Base-by-base conservation (phyloP, 2,113 vertebrate genomes). In the Willisornis vidua region DNA sequence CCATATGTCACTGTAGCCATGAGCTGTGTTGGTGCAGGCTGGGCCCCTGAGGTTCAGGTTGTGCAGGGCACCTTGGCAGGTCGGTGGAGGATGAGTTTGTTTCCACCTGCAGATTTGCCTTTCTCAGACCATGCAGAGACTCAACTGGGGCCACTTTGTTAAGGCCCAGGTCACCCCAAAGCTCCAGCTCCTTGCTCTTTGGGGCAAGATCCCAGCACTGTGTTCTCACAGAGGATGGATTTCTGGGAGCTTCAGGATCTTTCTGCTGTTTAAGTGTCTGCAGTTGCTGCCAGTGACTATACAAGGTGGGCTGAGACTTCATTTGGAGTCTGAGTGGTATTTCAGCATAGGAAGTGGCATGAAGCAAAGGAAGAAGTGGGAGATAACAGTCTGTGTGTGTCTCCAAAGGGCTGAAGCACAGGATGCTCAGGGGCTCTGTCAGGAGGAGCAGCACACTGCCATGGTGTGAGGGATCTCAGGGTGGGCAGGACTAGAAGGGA, bases 81-180 rank as follows among this genome's bases (percentile, higher is more conserved):
- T n/a, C 15, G 6, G 33, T 18, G 35, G 14, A 45, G 46, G 68
- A n/a, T 0, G 4, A 41, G 5, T 14, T 23, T 13, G 0, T 71
- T 65, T 28, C 57, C 43, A 6, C 9, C 29, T n/a, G 33, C 66
- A 57, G 17, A 28, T 52, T 62, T 73, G 37, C 43, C 65, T 57
- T 57, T 67, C 71, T 85, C 70, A 71, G 63, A n/a, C 41, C 10
- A 3, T 5, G 12, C 18, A 25, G 12, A 77, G 66, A 29, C 67
- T 63, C 45, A 24, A 14, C 33, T 61, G 35, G 35, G 8, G n/a
- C 63, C 10, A 13, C 49, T 77, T 73, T 1, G 2, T 73, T 61
- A 39, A 82, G 43, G 48, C 25, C n/a, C n/a, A 39, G 39, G 49
- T 72, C 51, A 55, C 11, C 62, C 31, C 15, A 29, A 26, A 79